Percentiles rank a stretch among this genome's conserved stretches.
phyloP scores from a whole-genome alignment of 2,888 invertebrate species.

The Nebria salina region DNA sequence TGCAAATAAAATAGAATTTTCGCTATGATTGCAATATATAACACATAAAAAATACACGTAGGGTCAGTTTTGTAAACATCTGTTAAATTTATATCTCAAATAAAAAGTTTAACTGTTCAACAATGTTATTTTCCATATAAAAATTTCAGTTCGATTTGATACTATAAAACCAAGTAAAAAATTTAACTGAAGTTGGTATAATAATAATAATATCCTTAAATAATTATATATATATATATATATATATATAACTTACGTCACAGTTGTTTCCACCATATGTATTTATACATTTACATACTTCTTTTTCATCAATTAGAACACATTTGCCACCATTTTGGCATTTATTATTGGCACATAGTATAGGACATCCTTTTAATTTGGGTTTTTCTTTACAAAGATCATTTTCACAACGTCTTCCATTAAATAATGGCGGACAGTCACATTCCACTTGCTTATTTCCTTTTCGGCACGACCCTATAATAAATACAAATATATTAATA shows the following conservation, averaged over 20 bases:
- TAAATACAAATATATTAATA: conserved; percentile 15
- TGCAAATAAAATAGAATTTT: no score
- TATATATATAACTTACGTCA: conserved; percentile 58
- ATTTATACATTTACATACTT: conserved; percentile 67
- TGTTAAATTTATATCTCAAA: no score
- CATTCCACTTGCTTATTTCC: conserved; percentile 61
- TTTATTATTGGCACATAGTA: conserved; percentile 48
- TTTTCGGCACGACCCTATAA: conserved; percentile 57
- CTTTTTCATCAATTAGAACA: conserved; percentile 61
- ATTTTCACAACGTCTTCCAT: conserved; percentile 65
- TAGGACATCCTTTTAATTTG: conserved; percentile 53
- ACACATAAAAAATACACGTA: not conserved
- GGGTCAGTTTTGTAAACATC: no score
- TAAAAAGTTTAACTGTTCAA: no score
- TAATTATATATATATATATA: no score
- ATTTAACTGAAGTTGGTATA: no score
- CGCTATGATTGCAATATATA: not conserved
- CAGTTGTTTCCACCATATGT: conserved; percentile 69
- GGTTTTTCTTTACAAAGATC: conserved; percentile 63
- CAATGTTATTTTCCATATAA: no score
- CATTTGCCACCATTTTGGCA: conserved; percentile 70
- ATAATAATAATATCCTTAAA: no score
- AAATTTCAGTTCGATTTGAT: no score
- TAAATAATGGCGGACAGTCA: conserved; percentile 62
- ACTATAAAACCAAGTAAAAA: no score